Evolutionary conservation across 2,888 invertebrate genomes (phyloP).

Genomic region (Brachyopa scutellaris): DNA sequence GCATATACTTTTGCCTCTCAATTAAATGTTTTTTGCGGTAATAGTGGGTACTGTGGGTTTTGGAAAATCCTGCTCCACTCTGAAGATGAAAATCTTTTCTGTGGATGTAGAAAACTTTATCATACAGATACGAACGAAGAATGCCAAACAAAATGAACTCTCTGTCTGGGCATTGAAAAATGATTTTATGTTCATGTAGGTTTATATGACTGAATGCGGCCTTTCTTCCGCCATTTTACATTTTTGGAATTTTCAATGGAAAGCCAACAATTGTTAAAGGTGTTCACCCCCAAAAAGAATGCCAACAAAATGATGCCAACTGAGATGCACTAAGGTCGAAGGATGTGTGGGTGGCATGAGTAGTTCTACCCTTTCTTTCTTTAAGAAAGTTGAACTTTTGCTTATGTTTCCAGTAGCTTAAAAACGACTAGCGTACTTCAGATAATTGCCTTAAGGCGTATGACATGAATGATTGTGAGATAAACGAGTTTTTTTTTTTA

Average conservation of each 20-base stretch:
- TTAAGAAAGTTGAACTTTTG: constrained; percentile 40
- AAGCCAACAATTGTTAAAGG: constrained; percentile 23
- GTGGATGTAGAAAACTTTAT: background rate
- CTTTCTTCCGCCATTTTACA: constrained; percentile 6
- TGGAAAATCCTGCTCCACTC: background rate
- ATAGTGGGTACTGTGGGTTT: background rate
- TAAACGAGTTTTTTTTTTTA: background rate
- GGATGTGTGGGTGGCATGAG: constrained; percentile 13
- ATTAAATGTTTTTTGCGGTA: constrained; percentile 49
- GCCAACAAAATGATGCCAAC: too few relatives aligned
- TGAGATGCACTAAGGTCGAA: constrained; percentile 23
- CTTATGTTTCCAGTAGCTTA: constrained; percentile 6
- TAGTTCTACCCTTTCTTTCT: too few relatives aligned
- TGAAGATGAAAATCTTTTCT: constrained; percentile 1
- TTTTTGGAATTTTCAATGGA: constrained; percentile 20
- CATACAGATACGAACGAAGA: background rate
- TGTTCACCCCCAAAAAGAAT: background rate
- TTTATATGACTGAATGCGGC: background rate
- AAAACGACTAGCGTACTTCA: constrained; percentile 18
- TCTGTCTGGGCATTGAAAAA: constrained; percentile 41
- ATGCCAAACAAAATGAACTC: constrained; percentile 12
- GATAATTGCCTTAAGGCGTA: constrained; percentile 39
- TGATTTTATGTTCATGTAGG: too few relatives aligned
- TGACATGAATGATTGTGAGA: constrained; percentile 12
- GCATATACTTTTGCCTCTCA: constrained; percentile 63